phyloP scores from a whole-genome alignment of 2,888 invertebrate genomes.

The Acheta domesticus region DNA sequence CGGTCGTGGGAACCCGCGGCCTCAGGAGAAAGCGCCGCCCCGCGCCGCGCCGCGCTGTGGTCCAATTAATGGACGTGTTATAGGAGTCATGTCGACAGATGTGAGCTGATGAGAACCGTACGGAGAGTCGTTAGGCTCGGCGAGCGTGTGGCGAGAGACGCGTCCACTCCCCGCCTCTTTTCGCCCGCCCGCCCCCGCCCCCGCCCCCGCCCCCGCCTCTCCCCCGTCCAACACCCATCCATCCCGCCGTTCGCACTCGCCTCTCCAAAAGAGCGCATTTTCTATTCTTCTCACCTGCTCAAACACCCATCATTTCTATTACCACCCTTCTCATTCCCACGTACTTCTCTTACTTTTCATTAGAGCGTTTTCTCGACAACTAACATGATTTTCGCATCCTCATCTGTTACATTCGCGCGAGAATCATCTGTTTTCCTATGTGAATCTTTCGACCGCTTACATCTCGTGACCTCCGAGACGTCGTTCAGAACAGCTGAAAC shows the following conservation, averaged over 20 bases:
- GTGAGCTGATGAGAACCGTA: slow-evolving; percentile 18
- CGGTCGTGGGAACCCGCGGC: slow-evolving; percentile 5
- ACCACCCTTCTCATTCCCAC: too few relatives aligned
- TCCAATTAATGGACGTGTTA: slow-evolving; percentile 18
- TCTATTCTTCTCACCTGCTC: too few relatives aligned
- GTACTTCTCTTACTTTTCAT: too few relatives aligned
- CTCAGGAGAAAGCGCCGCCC: background rate
- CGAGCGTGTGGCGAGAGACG: background rate
- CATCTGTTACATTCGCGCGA: too few relatives aligned
- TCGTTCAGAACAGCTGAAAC: too few relatives aligned
- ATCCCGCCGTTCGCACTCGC: background rate
- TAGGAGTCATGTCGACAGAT: slow-evolving; percentile 12
- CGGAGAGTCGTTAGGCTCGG: slow-evolving; percentile 1
- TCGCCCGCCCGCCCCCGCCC: background rate
- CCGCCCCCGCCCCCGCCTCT: background rate
- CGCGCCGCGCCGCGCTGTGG: background rate
- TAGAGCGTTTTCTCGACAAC: too few relatives aligned
- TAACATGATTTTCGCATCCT: too few relatives aligned
- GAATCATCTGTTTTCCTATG: too few relatives aligned
- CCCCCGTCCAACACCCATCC: background rate
- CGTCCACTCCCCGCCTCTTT: background rate
- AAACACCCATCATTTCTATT: too few relatives aligned
- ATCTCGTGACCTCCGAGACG: too few relatives aligned
- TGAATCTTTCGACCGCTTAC: too few relatives aligned
- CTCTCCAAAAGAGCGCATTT: too few relatives aligned